Evolutionary conservation across 2,888 invertebrate genomes (phyloP).

Genomic region (Drosophila recens): DNA sequence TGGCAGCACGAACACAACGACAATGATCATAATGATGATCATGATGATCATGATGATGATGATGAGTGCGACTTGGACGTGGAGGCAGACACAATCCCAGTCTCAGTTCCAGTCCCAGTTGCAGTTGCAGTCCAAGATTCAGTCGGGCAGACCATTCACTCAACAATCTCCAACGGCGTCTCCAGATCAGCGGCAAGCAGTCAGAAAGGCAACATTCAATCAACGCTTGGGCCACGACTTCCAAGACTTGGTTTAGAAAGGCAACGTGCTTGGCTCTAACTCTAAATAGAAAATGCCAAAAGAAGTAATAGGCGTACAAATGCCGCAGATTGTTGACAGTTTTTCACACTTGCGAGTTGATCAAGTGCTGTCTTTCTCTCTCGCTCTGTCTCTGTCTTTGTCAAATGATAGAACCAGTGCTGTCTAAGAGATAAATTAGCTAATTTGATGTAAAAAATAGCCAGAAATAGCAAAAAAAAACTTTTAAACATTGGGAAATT

Average conservation of each 20-base stretch:
- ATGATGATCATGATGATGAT: constrained; percentile 3
- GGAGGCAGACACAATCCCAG: constrained; percentile 30
- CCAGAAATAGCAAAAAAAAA: too few species aligned
- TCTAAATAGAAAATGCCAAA: constrained; percentile 8
- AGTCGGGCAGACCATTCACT: constrained; percentile 45
- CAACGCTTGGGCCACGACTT: constrained; percentile 64
- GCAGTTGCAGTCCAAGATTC: background rate
- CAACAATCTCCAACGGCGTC: constrained; percentile 28
- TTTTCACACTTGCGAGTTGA: constrained; percentile 54
- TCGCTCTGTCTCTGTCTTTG: too few species aligned
- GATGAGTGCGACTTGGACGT: constrained; percentile 20
- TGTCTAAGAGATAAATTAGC: too few species aligned
- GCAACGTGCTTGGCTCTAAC: constrained; percentile 29
- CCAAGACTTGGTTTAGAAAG: constrained; percentile 67
- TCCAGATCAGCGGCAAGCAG: constrained; percentile 13
- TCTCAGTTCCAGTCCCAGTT: constrained; percentile 4
- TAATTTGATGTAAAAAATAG: too few species aligned
- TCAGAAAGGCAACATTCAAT: constrained; percentile 61
- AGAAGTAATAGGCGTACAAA: constrained; percentile 3
- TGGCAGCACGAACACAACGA: constrained; percentile 66
- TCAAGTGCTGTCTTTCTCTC: background rate
- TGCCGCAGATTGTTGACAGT: constrained; percentile 17
- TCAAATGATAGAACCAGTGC: too few species aligned
- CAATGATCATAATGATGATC: constrained; percentile 19
- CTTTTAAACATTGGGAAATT: too few species aligned